Evolutionary conservation across 2,888 invertebrate species (phyloP).

Genomic region (Bombylius major): DNA sequence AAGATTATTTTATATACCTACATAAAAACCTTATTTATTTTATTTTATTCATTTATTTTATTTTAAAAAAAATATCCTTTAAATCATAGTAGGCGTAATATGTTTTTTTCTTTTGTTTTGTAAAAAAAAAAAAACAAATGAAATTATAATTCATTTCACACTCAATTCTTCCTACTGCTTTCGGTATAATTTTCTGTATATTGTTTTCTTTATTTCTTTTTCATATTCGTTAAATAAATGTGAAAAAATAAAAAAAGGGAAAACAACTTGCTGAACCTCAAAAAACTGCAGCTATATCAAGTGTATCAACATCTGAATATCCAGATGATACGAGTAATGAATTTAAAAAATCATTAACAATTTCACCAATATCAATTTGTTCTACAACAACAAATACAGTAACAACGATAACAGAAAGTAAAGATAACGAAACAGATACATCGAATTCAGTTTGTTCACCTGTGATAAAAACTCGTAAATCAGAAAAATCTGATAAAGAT

Average conservation of each 20-base stretch:
- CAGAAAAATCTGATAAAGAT: constrained; percentile 31
- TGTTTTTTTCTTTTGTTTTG: too few relatives aligned
- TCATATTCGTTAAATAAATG: too few relatives aligned
- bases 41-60: too few relatives aligned
- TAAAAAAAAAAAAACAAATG: too few relatives aligned
- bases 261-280: constrained; percentile 35
- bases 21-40: too few relatives aligned
- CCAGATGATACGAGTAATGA: constrained; percentile 27
- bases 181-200: too few relatives aligned
- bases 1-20: neutral
- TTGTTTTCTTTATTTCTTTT: too few relatives aligned
- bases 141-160: too few relatives aligned
- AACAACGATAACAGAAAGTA: neutral
- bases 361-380: neutral
- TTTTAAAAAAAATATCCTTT: too few relatives aligned
- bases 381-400: neutral
- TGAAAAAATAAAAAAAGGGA: constrained; percentile 16
- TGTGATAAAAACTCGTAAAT: constrained; percentile 56
- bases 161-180: too few relatives aligned
- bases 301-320: constrained; percentile 26
- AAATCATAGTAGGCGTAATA: too few relatives aligned
- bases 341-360: neutral
- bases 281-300: constrained; percentile 32
- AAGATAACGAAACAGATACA: constrained; percentile 24
- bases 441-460: constrained; percentile 39